These are phyloP conservation scores for Spongilla lacustris DNA, from an alignment of 37 sponge, comb jelly and placozoan genomes.

Conservation along the genomic window DNA sequence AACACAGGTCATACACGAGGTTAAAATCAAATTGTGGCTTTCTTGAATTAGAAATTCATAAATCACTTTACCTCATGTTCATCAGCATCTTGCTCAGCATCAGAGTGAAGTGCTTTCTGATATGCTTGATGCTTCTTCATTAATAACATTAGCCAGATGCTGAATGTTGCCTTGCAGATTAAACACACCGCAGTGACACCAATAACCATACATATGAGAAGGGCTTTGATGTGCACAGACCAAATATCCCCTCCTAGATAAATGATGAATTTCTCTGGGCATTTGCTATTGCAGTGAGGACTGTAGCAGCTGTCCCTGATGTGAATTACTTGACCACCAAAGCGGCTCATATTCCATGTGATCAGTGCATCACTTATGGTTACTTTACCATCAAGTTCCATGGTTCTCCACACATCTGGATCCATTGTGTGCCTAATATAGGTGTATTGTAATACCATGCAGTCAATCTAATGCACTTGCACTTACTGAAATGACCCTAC, in stretches of 20 bases:
- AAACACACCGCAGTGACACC: background rate
- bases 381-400: background rate
- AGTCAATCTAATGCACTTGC: background rate
- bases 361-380: background rate
- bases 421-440: background rate
- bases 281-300: slow-evolving; percentile 57
- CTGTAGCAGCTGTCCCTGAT: slow-evolving; percentile 61
- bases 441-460: no score
- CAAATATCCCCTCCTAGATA: background rate
- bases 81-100: background rate
- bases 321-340: background rate
- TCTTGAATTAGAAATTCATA: no score
- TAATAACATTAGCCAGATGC: background rate
- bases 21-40: no score
- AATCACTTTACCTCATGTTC: background rate
- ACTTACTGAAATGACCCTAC: background rate
- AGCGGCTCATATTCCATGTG: background rate
- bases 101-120: background rate
- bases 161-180: background rate
- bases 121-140: background rate
- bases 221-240: background rate
- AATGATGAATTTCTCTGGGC: slow-evolving; percentile 50
- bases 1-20: background rate
- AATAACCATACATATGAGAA: background rate
- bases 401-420: background rate